Base-by-base conservation (phyloP, 92 coral and sea anemone genomes). In the Scolanthus callimorphus region DNA sequence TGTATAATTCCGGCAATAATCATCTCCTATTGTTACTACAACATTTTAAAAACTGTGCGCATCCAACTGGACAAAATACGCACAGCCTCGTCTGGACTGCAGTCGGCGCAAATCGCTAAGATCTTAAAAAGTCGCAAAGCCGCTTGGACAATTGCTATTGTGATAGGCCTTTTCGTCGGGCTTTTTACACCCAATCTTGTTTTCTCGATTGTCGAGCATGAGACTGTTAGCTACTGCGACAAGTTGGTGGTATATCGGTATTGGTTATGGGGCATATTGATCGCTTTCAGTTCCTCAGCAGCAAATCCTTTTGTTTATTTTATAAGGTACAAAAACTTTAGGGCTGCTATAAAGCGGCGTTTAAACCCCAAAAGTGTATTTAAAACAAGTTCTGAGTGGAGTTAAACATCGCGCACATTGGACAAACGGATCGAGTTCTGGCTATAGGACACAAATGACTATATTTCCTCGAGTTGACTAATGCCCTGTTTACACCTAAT, bases 261-360 rank as follows among this genome's bases (percentile, higher is more conserved):
- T 10, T 80, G 86, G 86, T 27, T 80, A 2, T 80, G 86, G 86
- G 82, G 71, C 6, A 80, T 80, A 39, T 43, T 63, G 19, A n/a
- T 80, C 22, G 71, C 76, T 8, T 80, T 65, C 38, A 73, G 69
- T 20, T 69, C 80, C 9, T 66, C 86, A 3, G 61, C 82, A 1
- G 31, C 61, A 39, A 78, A 71, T 37, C 80, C 85, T 10, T 73
- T 74, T 48, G 81, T 79, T 13, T 72, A 79, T 28, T 72, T 67
- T 2, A 70, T 69, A 9, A 63, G 83, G 19, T 60, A 27, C 29
- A 34, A 70, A 29, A 68, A 76, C 29, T 76, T 67, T 54, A 52
- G 44, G 29, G 23, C 26, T 19, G 83, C 68, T n/a, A n/a, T n/a
- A n/a, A n/a, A n/a, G n/a, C n/a, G n/a, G n/a, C n/a, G n/a, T n/a